Base-by-base conservation (phyloP, 2,797 vertebrate species). In the Myripristis jacobus region DNA sequence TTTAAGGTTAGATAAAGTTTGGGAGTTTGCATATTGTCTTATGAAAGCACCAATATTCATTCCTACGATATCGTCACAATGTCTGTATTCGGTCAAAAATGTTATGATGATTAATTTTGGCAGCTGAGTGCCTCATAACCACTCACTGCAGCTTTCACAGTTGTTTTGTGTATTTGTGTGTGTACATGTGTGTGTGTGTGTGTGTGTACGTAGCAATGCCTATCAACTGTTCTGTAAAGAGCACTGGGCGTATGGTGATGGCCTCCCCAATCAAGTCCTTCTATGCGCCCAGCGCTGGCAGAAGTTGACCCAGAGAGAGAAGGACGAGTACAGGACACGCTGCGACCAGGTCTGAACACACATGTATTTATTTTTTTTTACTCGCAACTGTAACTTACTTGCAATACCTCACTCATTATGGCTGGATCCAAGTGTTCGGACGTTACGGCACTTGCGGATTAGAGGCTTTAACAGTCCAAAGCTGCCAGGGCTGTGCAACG, bases 211-310 rank as follows among this genome's bases (percentile, higher is more conserved):
- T 51, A 92, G 91, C 0, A 82, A 19, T 53, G 75, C 81, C 12
- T 86, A 80, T n/a, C 1, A 0, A n/a, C 29, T 92, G 0, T 92
- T 90, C 57, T 79, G 78, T 72, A 73, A 69, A 53, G 87, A 90
- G 18, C 65, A 78, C 6, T 0, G 2, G 29, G 0, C 0, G 0
- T 43, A 21, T 6, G 41, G 22, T n/a, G 3, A 1, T 1, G 13
- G 7, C 2, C 0, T 41, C 6, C 0, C 25, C 12, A 10, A 1
- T 12, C 10, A 0, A 0, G 0, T 0, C 0, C 13, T 2, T 2
- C 0, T 70, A 1, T 79, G 51, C 70, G 56, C 29, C 10, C 22
- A 67, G 6, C 29, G 27, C 1, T 92, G 90, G 91, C 56, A 8
- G 55, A 3, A 29, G 0, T 19, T 91, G 77, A 57, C 52, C 29